Evolutionary conservation across 1,140 invertebrate genomes (phyloP).

Genomic region (Portunus trituberculatus): DNA sequence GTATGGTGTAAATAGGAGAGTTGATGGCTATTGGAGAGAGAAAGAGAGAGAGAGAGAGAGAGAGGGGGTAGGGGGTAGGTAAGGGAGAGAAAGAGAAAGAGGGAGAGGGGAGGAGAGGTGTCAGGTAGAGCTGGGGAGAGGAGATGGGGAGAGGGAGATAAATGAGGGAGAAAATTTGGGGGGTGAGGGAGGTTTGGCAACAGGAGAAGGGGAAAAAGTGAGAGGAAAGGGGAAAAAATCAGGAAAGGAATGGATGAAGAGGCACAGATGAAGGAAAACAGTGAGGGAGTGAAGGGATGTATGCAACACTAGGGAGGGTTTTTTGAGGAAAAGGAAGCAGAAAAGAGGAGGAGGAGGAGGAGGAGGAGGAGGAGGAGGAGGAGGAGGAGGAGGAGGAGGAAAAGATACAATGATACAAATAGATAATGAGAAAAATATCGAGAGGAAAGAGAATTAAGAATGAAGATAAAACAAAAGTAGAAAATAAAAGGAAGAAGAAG

Average conservation of each 20-base stretch:
- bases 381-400: neutral
- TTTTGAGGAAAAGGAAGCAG: too few relatives aligned
- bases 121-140: neutral
- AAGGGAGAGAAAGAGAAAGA: neutral
- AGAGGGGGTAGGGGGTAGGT: neutral
- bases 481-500: neutral
- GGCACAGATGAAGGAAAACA: too few relatives aligned
- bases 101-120: neutral
- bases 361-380: too few relatives aligned
- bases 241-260: neutral
- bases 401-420: neutral
- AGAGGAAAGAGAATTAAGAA: neutral
- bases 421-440: neutral
- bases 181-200: neutral
- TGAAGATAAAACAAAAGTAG: neutral
- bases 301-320: too few relatives aligned
- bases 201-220: neutral
- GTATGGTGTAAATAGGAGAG: constrained; percentile 21
- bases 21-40: neutral
- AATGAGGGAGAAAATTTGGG: too few relatives aligned
- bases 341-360: too few relatives aligned
- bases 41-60: neutral
- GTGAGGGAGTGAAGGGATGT: too few relatives aligned
- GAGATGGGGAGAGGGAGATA: neutral
- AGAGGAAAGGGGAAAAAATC: neutral